Evolutionary conservation across 2,113 vertebrate species (phyloP).

Genomic region (Ivindomyrus marchei): DNA sequence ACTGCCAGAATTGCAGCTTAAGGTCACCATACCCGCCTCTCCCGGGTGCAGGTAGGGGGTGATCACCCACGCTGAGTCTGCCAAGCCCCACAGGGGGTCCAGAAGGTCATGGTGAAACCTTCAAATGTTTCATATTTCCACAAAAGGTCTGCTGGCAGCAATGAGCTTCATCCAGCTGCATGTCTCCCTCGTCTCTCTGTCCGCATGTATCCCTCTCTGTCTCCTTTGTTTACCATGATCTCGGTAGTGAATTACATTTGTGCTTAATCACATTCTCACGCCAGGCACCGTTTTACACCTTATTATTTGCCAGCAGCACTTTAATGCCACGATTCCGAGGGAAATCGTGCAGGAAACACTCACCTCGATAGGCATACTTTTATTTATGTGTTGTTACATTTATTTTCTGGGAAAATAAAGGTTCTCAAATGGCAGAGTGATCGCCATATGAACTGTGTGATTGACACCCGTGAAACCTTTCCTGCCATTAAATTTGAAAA

Average conservation of each 20-base stretch:
- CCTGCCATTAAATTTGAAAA: slow-evolving; percentile 4
- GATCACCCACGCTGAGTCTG: not conserved
- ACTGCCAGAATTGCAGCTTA: not conserved
- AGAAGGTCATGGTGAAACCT: not conserved
- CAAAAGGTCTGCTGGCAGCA: not conserved
- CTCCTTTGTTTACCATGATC: not conserved
- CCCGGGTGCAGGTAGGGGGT: not conserved
- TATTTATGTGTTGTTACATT: not conserved
- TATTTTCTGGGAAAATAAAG: not conserved
- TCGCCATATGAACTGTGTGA: not conserved
- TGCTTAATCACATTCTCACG: not conserved
- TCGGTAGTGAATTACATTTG: not conserved
- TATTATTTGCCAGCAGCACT: not conserved
- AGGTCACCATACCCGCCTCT: not conserved
- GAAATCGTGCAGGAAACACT: not conserved
- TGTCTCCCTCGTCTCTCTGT: not conserved
- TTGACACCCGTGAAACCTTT: not conserved
- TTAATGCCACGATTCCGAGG: not conserved
- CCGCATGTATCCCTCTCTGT: not conserved
- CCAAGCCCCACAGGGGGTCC: not conserved
- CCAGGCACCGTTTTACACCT: not conserved
- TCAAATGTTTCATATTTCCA: not conserved
- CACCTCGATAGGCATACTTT: not conserved
- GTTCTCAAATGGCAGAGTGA: not conserved
- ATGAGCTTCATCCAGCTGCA: not conserved